phyloP scores from a whole-genome alignment of 2,888 invertebrate species.

The Papilio elwesi region DNA sequence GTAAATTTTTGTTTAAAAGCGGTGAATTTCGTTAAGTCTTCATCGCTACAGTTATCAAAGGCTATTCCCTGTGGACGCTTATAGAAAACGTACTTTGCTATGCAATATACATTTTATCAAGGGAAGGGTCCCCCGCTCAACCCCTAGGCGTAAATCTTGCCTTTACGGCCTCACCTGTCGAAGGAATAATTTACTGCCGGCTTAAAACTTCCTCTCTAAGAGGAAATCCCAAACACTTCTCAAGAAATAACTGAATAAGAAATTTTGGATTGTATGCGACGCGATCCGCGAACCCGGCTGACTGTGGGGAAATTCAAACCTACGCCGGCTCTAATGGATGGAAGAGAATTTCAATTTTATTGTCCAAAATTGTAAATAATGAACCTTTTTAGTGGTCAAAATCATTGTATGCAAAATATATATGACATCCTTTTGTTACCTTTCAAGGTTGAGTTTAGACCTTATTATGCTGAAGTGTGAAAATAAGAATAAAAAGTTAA shows the following conservation, averaged over 20 bases:
- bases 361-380: constrained; percentile 38
- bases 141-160: constrained; percentile 81
- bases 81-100: constrained; percentile 70
- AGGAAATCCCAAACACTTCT: constrained; percentile 82
- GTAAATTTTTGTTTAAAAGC: constrained; percentile 69
- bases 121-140: constrained; percentile 71
- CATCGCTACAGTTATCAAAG: constrained; percentile 49
- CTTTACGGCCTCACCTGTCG: constrained; percentile 84
- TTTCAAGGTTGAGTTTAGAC: too few species aligned
- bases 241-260: constrained; percentile 82
- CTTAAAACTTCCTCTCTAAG: constrained; percentile 79
- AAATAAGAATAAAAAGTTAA: too few species aligned
- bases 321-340: constrained; percentile 69
- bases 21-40: constrained; percentile 55
- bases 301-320: constrained; percentile 68
- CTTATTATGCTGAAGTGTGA: too few species aligned
- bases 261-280: constrained; percentile 71
- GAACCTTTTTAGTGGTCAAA: background rate
- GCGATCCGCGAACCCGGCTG: constrained; percentile 52
- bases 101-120: constrained; percentile 82
- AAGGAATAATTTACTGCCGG: constrained; percentile 82
- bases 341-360: constrained; percentile 62
- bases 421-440: too few species aligned
- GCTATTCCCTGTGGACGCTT: constrained; percentile 74
- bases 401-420: background rate